Percentiles rank a stretch among this genome's conserved stretches.
These are phyloP conservation scores for Crocuta crocuta DNA, from an alignment of 2,113 vertebrate genomes.

Conservation along the genomic window DNA sequence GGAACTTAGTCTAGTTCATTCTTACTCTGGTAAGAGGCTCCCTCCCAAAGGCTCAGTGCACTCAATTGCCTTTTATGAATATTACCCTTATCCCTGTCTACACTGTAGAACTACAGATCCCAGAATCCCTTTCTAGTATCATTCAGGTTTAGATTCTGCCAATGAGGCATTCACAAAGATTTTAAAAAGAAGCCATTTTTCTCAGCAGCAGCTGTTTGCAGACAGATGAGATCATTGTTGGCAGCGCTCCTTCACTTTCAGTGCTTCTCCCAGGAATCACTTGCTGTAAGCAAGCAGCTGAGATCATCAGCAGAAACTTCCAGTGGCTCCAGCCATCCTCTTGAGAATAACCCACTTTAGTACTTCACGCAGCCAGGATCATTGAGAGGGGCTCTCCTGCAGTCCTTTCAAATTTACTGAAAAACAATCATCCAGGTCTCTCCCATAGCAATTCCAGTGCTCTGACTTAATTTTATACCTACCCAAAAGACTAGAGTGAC, in stretches of 20 bases:
- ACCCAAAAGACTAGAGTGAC: not conserved
- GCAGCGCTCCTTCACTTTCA: not conserved
- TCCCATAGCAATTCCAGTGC: not conserved
- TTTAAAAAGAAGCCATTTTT: slow-evolving; percentile 50
- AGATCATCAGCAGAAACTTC: slow-evolving; percentile 62
- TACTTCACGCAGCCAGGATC: not conserved
- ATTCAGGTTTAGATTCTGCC: not conserved
- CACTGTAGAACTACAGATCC: slow-evolving; percentile 46
- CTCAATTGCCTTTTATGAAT: not conserved
- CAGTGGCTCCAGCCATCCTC: not conserved
- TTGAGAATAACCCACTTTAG: not conserved
- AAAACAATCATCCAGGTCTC: not conserved
- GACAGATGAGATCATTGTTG: slow-evolving; percentile 63
- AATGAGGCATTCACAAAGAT: not conserved
- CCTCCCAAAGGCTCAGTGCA: not conserved
- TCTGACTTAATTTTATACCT: not conserved
- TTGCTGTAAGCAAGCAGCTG: slow-evolving; percentile 58
- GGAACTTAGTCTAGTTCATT: not conserved
- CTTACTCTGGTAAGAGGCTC: not conserved
- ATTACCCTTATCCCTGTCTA: no score
- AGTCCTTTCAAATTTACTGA: not conserved
- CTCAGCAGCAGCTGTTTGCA: slow-evolving; percentile 68
- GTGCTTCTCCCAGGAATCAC: slow-evolving; percentile 61
- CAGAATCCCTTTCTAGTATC: slow-evolving; percentile 2
- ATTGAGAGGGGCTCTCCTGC: not conserved